Base-by-base conservation (phyloP, 2,888 invertebrate species). In the Seladonia tumulorum region DNA sequence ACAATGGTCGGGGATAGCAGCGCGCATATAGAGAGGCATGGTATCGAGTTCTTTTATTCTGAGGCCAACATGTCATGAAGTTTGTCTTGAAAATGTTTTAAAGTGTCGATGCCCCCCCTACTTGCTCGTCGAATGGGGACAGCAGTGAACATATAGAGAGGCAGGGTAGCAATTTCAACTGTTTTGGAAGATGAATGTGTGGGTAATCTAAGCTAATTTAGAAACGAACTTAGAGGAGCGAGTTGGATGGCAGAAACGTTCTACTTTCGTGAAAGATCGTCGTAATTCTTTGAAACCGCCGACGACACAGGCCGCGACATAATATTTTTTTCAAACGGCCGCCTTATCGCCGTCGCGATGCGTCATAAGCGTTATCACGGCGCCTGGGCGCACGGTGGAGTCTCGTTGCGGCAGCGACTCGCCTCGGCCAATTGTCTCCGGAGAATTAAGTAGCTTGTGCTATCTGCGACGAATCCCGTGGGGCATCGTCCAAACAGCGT, bases 301-400 rank as follows among this genome's bases (percentile, higher is more conserved):
- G 45, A 81, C 57, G 72, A 71, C 78, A 72, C n/a, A 29, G 74
- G 63, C 35, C 71, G 82, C 75, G 66, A 42, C 47, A 77, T 57
- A 79, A 86, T 81, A 86, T 87, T 87, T 87, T 83, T 83, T 83
- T 66, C 60, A 49, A 82, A 87, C 78, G 81, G 45, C 60, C 71
- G 79, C 71, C 87, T 87, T 86, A 87, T 87, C 87, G 81, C 35
- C 68, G 79, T n/a, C 80, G 74, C 81, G 81, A 87, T 87, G 87
- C 83, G 73, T 87, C 83, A 86, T 83, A 79, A 86, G 81, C 83
- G 87, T 83, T 87, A 87, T 83, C 88, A 42, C n/a, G 73, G 74
- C 86, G 79, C 82, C 83, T 78, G 75, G 70, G 5, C 66, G 85
- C 53, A 10, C 53, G n/a, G 10, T 71, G 14, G 45, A 53, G 66